Evolutionary conservation across 2,888 invertebrate genomes (phyloP), one percentile per base, ranked within the genome.

Genomic region (Aphrophora alni): DNA sequence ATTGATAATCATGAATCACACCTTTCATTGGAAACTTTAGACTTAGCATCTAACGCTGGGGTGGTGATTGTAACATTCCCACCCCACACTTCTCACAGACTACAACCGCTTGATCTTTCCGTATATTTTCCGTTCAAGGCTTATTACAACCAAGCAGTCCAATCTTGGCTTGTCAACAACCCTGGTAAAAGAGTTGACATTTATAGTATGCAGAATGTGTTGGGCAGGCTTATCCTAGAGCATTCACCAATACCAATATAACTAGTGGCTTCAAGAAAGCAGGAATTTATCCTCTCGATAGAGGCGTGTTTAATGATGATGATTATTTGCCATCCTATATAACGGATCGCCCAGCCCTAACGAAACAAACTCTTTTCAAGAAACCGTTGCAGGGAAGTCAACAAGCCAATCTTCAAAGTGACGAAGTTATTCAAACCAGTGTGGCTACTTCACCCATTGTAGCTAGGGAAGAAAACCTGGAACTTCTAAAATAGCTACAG

Each of bases 41-140:
- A 87, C 75, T 85, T 83, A 75, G 85, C 86, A 75, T 86, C 87
- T 85, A 86, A 86, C 68, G 87, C 87, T 84, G 88, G 88, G 14
- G 86, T 89, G 24, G 87, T 87, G n/a, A 84, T 88, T 82, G 80
- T 88, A 28, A 88, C 87, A 14, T 85, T 89, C 76, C 88, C 87
- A 33, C 87, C 87, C 25, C 88, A 89, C 84, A 87, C 86, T 78
- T 86, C 86, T 59, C 87, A 87, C 81, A 88, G 87, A 82, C 79
- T 88, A 38, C 88, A 89, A 82, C 88, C 88, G 12, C 84, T 87
- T 74, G 86, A 86, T 83, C 75, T 85, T 76, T 78, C 84, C 26
- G 82, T 86, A 21, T 87, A 84, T 82, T 85, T 84, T 12, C 86
- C 86, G 1, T 77, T 80, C 21, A 80, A 82, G 71, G 27, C 69